Evolutionary conservation across 2,888 invertebrate genomes (phyloP).

Genomic region (Plagiodera versicolora): DNA sequence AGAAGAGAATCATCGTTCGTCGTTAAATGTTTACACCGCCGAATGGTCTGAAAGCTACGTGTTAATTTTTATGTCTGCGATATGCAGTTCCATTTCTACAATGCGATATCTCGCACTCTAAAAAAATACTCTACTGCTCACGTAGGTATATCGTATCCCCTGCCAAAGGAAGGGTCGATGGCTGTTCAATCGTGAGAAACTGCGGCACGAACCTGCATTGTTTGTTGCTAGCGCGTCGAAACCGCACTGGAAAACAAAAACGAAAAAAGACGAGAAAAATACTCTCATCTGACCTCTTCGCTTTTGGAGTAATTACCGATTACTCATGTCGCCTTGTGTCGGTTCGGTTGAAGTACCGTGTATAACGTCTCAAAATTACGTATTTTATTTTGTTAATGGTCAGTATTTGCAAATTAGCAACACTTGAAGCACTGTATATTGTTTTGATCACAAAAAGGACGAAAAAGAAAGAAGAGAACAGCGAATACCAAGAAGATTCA

Average conservation of each 20-base stretch:
- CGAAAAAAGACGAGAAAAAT: constrained; percentile 13
- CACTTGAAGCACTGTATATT: too few species aligned
- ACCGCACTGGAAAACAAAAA: constrained; percentile 10
- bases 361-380: too few species aligned
- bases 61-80: neutral
- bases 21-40: neutral
- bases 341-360: constrained; percentile 5
- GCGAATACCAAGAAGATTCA: too few species aligned
- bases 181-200: constrained; percentile 47
- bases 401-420: too few species aligned
- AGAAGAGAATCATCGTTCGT: neutral
- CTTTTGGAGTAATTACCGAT: constrained; percentile 34
- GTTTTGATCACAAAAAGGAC: too few species aligned
- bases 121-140: constrained; percentile 14
- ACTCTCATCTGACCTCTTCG: constrained; percentile 37
- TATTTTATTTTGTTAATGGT: too few species aligned
- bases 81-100: constrained; percentile 12
- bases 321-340: constrained; percentile 13
- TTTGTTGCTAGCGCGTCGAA: constrained; percentile 24
- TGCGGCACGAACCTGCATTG: constrained; percentile 43
- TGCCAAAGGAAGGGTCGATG: constrained; percentile 42
- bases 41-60: neutral
- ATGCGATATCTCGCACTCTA: constrained; percentile 24
- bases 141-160: constrained; percentile 19
- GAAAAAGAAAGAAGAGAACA: too few species aligned